Conservation (phyloP, 2,888 invertebrate species). For the Blastobasis lacticolella region DNA sequence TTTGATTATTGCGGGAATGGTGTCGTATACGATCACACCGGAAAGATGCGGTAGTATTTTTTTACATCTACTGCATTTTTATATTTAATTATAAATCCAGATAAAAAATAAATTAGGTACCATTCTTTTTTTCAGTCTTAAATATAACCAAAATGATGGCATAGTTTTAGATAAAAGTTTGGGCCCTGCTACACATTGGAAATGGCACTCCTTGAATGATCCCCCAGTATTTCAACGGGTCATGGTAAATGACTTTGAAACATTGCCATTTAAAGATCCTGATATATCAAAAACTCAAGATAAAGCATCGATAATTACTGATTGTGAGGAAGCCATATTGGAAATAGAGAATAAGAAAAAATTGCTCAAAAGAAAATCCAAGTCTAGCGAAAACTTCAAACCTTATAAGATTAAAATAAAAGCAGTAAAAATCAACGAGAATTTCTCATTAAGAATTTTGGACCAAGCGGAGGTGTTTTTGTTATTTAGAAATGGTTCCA, state of each 20-base stretch:
- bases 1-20: slow-evolving; percentile 63
- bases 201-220: slow-evolving; percentile 61
- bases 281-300: slow-evolving; percentile 40
- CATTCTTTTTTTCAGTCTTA: slow-evolving; percentile 31
- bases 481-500: slow-evolving; percentile 51
- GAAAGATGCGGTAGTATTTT: slow-evolving; percentile 49
- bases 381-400: slow-evolving; percentile 42
- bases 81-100: too few relatives aligned
- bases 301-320: slow-evolving; percentile 7
- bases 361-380: slow-evolving; percentile 52
- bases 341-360: slow-evolving; percentile 62
- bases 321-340: slow-evolving; percentile 62
- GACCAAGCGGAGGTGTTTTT: slow-evolving; percentile 59
- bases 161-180: slow-evolving; percentile 50
- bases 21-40: slow-evolving; percentile 57
- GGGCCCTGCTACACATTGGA: slow-evolving; percentile 61
- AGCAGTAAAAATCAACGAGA: slow-evolving; percentile 59
- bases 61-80: too few relatives aligned
- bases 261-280: slow-evolving; percentile 44
- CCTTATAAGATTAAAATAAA: slow-evolving; percentile 66
- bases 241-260: slow-evolving; percentile 60
- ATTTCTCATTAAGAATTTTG: slow-evolving; percentile 54
- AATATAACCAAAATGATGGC: slow-evolving; percentile 68
- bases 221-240: slow-evolving; percentile 61
- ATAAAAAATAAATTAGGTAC: too few relatives aligned